phyloP scores from a whole-genome alignment of 2,888 invertebrate species.

The Eremobia ochroleuca region DNA sequence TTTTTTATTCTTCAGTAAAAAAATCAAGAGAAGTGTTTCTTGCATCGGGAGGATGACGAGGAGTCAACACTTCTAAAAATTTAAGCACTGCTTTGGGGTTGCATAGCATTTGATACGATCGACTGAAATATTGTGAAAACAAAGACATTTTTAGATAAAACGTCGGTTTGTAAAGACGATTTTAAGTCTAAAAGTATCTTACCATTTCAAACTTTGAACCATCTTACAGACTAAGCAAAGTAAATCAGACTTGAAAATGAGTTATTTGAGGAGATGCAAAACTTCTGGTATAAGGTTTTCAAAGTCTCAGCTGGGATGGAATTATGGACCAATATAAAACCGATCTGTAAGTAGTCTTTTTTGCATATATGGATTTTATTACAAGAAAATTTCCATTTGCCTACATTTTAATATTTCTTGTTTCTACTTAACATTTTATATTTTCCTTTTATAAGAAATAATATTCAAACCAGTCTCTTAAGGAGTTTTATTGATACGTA shows the following conservation, averaged over 20 bases:
- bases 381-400: background rate
- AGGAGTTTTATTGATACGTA: slow-evolving; percentile 32
- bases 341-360: background rate
- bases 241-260: background rate
- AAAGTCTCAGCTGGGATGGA: background rate
- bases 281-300: background rate
- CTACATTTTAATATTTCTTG: background rate
- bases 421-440: slow-evolving; percentile 22
- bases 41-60: background rate
- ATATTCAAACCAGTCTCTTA: slow-evolving; percentile 10
- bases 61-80: background rate
- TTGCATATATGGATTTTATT: background rate
- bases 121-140: background rate
- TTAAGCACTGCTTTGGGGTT: background rate
- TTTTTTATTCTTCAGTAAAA: too few species aligned
- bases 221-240: background rate
- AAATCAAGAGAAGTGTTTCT: too few species aligned
- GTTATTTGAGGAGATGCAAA: background rate
- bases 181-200: too few species aligned
- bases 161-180: too few species aligned
- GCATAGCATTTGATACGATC: background rate
- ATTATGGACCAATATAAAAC: background rate
- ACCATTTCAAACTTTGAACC: background rate
- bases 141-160: background rate
- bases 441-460: slow-evolving; percentile 8